Percentiles rank a stretch among this genome's conserved stretches.
phyloP scores from a whole-genome alignment of 1,140 invertebrate genomes.

The Neuroterus valhalla region DNA sequence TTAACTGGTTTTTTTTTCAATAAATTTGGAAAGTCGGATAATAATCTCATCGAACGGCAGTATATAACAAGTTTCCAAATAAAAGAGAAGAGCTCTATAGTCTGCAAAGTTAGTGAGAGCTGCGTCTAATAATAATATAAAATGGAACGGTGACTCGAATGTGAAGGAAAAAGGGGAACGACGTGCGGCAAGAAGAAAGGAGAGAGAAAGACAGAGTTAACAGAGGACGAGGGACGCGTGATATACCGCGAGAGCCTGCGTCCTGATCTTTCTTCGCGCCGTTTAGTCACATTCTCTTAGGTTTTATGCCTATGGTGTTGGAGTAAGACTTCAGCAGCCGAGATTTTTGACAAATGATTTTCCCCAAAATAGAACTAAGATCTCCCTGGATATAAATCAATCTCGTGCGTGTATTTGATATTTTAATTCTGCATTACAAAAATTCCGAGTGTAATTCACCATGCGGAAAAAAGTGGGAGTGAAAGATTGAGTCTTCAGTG shows the following conservation, averaged over 20 bases:
- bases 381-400: too few relatives aligned
- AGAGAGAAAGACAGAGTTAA: conserved; percentile 37
- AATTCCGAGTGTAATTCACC: too few relatives aligned
- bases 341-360: conserved; percentile 30
- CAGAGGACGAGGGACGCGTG: conserved; percentile 51
- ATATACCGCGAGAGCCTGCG: conserved; percentile 67
- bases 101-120: conserved; percentile 10
- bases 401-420: background rate
- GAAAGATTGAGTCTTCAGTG: too few relatives aligned
- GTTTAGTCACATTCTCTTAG: conserved; percentile 57
- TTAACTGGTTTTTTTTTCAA: conserved; percentile 24
- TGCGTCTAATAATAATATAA: conserved; percentile 66
- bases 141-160: conserved; percentile 40
- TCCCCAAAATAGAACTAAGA: conserved; percentile 14
- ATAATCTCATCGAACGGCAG: background rate
- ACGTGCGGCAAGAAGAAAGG: conserved; percentile 36
- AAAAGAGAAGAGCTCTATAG: conserved; percentile 10
- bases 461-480: too few relatives aligned
- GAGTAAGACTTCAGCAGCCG: conserved; percentile 44
- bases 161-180: conserved; percentile 38
- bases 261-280: conserved; percentile 65
- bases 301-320: conserved; percentile 30
- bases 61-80: conserved; percentile 6
- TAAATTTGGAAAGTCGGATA: background rate
- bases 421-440: background rate